Base-by-base conservation (phyloP, 2,113 vertebrate genomes). In the Pogona vitticeps region DNA sequence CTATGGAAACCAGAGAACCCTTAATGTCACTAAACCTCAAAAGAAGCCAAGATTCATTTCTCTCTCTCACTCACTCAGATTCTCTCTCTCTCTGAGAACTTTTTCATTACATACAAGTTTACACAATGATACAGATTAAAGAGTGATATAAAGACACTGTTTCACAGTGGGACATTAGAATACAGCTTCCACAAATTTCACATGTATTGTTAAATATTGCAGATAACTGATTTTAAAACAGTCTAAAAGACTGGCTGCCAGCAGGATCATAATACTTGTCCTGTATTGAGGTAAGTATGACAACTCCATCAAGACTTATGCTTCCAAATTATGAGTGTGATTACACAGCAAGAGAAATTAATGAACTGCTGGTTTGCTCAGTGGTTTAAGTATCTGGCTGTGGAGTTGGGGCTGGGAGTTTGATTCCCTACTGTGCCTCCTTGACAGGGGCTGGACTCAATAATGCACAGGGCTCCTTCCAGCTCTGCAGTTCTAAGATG, bases 1-100 rank as follows among this genome's bases (percentile, higher is more conserved):
- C 23, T 46, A 75, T 23, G 61, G 61, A 65, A 76, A 80, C 84
- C 80, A 88, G 81, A 87, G n/a, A 84, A 77, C 78, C 84, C 81
- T 46, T 38, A 40, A 5, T 52, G 46, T 56, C 84, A 68, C 81
- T 33, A 80, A 67, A 85, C 1, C 31, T 63, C 65, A 76, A 42
- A 56, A 52, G 76, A 61, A 67, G 6, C 12, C 26, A 84, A 68
- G 42, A 80, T 87, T 52, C 46, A 52, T 52, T 10, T 52, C 46
- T 65, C 61, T 65, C 23, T 65, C 23, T 65, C n/a, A n/a, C n/a
- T n/a, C n/a, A n/a, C 61, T 26, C 61, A 65, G 61, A 20, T 21
- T 65, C 23, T 65, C 23, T 18, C 23, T 65, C 23, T 65, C 61
- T 26, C 61, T 52, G 10, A 52, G 46, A 52, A 52, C 46, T 65